Percentiles rank a stretch among this genome's conserved stretches.
These are phyloP conservation scores for Ameiurus melas DNA, from an alignment of 2,113 vertebrate genomes.

Conservation along the genomic window DNA sequence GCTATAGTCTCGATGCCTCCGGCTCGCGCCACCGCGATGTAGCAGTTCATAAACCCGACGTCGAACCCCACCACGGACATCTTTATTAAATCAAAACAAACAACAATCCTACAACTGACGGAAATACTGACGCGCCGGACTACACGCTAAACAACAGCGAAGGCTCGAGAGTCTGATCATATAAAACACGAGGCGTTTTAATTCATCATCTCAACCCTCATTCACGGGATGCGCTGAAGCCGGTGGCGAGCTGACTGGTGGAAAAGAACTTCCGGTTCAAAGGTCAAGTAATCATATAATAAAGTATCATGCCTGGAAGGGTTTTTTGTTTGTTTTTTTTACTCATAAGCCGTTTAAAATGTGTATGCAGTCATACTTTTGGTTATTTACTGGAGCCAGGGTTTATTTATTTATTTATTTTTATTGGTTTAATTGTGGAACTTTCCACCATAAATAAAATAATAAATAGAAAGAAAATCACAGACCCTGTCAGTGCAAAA, in stretches of 20 bases:
- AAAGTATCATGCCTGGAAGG: too few relatives aligned
- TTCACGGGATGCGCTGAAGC: constrained; percentile 31
- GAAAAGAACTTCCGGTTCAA: constrained; percentile 34
- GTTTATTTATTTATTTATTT: too few relatives aligned
- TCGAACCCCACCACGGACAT: constrained; percentile 98
- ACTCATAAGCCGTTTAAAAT: too few relatives aligned
- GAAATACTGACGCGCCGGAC: not conserved
- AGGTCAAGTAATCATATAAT: not conserved
- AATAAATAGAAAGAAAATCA: too few relatives aligned
- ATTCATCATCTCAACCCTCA: constrained; percentile 36
- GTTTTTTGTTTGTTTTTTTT: too few relatives aligned
- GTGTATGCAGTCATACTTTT: too few relatives aligned
- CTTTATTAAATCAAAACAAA: constrained; percentile 50
- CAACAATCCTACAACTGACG: not conserved
- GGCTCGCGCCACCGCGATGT: constrained; percentile 92
- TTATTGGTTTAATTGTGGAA: too few relatives aligned
- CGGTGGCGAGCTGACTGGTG: constrained; percentile 9
- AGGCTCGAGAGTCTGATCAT: not conserved
- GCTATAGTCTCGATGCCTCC: constrained; percentile 96
- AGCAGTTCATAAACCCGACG: constrained; percentile 92
- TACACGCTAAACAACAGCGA: not conserved
- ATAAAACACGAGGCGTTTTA: constrained; percentile 26
- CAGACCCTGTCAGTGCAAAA: too few relatives aligned
- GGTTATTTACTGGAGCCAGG: too few relatives aligned
- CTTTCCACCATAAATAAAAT: too few relatives aligned